Evolutionary conservation across 2,888 invertebrate species (phyloP), one percentile per base, ranked within the genome.

Genomic region (Cosmorhoe ocellata): DNA sequence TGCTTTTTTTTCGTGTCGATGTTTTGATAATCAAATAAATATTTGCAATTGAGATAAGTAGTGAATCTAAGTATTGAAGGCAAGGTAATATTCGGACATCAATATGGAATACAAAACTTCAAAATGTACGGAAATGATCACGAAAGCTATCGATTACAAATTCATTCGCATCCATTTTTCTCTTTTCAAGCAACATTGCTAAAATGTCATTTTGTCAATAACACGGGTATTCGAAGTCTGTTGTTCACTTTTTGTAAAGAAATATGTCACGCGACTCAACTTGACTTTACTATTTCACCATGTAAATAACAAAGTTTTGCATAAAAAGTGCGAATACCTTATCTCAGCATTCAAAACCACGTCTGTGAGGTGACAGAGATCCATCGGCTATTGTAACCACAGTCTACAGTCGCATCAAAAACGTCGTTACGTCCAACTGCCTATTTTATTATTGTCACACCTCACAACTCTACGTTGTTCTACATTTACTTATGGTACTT

Each of bases 311-410:
- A 0, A 7, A 22, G 11, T 11, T 31, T 11, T 12, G 22, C 33
- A 27, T 10, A 42, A 33, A 27, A 42, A 33, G 13, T 26, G 1
- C 14, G 13, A 42, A 37, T 27, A 36, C 18, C 26, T 32, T 31
- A 24, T 32, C 11, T 31, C 12, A 37, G 27, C 18, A 30, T 37
- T 28, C 42, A 14, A 12, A 41, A 22, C 31, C 41, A 18, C 30
- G 28, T 41, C 13, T 27, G 5, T 4, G 18, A 18, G 32, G 28
- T 27, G 42, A 42, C 33, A 6, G 33, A 42, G 42, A 42, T 42
- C 42, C 33, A 42, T 42, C 33, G 33, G 27, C 42, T 33, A 42
- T 42, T 42, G 42, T 42, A 26, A 33, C 22, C 22, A 36, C 36
- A 36, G 8, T 22, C 22, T 11, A 27, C 41, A 41, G 32, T 34